Base-by-base conservation (phyloP, 2,797 vertebrate species). In the Labroides dimidiatus region DNA sequence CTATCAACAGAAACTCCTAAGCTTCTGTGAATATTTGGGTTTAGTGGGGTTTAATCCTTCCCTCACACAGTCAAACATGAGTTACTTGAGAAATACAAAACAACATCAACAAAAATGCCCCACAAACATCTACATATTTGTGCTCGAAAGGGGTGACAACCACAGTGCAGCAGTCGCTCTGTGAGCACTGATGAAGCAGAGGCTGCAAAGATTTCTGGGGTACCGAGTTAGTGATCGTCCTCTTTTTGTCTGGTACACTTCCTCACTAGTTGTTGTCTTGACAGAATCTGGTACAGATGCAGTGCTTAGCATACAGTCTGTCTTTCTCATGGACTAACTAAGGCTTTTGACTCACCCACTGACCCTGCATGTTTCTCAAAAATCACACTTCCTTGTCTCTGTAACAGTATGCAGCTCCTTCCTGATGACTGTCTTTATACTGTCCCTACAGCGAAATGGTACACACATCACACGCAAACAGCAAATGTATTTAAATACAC, bases 51-150 rank as follows among this genome's bases (percentile, higher is more conserved):
- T 24, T 43, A 43, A 19, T 52, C 12, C 27, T 17, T 19, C 23
- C 37, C 17, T 52, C 19, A 52, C 48, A 30, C 39, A 64, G 44
- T 52, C 39, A 48, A 23, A 48, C 47, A 48, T 8, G 6, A 43
- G 2, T 63, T 24, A 44, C 6, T 21, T 49, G 16, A 15, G 6
- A 13, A 1, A 49, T 21, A 49, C 21, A 49, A 49, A 49, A 27
- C 48, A 49, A 6, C 2, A 10, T 11, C 13, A 48, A 13, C 47
- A 44, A 13, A 65, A 37, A 19, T 10, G 10, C 30, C 20, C 27
- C 2, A 15, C 30, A 7, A 16, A 19, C 53, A 23, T 45, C 17
- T 12, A 37, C 47, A 5, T 24, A 55, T 47, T 23, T 48, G 47
- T 48, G 12, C 13, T 11, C 2, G 45, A 6, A 13, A 13, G 19